Percentiles rank a stretch among this genome's conserved stretches.
phyloP scores from a whole-genome alignment of 2,888 invertebrate genomes.

The Orthosia incerta region DNA sequence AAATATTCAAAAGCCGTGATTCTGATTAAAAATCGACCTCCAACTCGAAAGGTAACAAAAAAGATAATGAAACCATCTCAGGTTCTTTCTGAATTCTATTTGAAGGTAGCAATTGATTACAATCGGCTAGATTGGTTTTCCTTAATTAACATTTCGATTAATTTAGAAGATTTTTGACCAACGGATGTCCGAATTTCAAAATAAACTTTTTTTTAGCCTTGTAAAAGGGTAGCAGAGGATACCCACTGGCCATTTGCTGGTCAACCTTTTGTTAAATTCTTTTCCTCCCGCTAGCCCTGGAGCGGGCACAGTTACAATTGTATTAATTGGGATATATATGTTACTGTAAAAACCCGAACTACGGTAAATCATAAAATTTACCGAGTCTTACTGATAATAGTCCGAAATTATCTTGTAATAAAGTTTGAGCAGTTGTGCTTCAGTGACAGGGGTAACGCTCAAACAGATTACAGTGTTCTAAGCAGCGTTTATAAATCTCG shows the following conservation, averaged over 20 bases:
- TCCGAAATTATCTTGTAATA: too few relatives aligned
- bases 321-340: background rate
- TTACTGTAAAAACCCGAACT: too few relatives aligned
- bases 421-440: too few relatives aligned
- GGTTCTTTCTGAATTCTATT: slow-evolving; percentile 23
- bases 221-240: slow-evolving; percentile 1
- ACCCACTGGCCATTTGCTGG: slow-evolving; percentile 1
- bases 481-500: too few relatives aligned
- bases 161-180: slow-evolving; percentile 10
- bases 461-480: too few relatives aligned
- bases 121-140: slow-evolving; percentile 33
- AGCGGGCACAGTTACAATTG: background rate
- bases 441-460: too few relatives aligned
- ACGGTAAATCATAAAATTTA: too few relatives aligned
- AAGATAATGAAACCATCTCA: slow-evolving; percentile 40
- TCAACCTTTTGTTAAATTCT: background rate
- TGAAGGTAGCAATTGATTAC: slow-evolving; percentile 41
- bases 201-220: background rate
- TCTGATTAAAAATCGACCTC: slow-evolving; percentile 43
- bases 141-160: slow-evolving; percentile 29
- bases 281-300: background rate
- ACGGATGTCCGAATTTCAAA: slow-evolving; percentile 26
- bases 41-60: slow-evolving; percentile 38
- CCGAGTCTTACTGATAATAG: too few relatives aligned
- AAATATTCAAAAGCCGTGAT: slow-evolving; percentile 41